Percentiles rank a stretch among this genome's conserved stretches.
These are phyloP conservation scores for Motacilla alba DNA, from an alignment of 2,113 vertebrate genomes.

Conservation along the genomic window DNA sequence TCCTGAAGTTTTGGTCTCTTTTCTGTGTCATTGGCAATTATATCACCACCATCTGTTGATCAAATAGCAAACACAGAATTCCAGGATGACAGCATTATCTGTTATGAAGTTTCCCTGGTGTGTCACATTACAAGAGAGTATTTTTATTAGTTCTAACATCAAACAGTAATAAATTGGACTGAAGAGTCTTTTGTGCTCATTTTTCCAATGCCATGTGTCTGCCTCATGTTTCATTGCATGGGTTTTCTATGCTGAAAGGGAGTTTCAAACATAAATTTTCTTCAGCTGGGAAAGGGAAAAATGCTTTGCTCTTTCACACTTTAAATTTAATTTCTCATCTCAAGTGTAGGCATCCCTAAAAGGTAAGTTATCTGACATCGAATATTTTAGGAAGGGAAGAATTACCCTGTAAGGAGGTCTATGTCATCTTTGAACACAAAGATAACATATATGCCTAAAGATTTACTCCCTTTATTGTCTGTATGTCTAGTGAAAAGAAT, in stretches of 20 bases:
- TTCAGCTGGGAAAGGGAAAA: not conserved
- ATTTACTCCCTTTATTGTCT: not conserved
- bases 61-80: not conserved
- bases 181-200: not conserved
- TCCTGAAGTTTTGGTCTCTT: not conserved
- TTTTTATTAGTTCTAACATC: not conserved
- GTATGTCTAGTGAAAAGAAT: not conserved
- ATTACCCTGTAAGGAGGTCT: not conserved
- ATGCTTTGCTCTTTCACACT: not conserved
- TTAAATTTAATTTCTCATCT: not conserved
- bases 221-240: not conserved
- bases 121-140: not conserved
- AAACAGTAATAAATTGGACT: not conserved
- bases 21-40: not conserved
- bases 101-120: not conserved
- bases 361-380: not conserved
- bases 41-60: not conserved
- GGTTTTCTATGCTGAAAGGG: not conserved
- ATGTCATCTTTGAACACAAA: not conserved
- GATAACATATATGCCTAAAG: not conserved
- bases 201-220: not conserved
- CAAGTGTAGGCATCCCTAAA: not conserved
- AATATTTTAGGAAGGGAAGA: not conserved
- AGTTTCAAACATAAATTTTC: not conserved
- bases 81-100: not conserved